These are phyloP conservation scores for Epizoanthus ramosus DNA, from an alignment of 92 coral and sea anemone species.

Conservation along the genomic window DNA sequence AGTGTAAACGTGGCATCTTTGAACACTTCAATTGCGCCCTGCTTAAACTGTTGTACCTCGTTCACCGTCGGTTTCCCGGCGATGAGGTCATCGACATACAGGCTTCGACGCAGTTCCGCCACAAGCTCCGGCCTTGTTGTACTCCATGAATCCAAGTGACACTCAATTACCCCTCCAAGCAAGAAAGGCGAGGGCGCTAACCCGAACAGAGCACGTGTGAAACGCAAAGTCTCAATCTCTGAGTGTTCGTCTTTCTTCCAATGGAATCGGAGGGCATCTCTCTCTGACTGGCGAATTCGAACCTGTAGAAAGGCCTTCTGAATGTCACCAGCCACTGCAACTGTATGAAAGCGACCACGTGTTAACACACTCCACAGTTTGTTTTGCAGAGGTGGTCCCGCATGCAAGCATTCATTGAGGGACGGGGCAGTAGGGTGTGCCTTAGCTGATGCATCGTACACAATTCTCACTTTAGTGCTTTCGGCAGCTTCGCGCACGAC, in stretches of 20 bases:
- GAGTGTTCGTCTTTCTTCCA: too few species aligned
- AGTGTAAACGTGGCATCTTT: conserved; percentile 14
- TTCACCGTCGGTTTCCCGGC: conserved; percentile 8
- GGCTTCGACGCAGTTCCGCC: background rate
- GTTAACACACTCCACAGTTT: conserved; percentile 40
- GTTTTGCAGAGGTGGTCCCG: conserved; percentile 44
- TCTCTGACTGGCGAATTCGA: too few species aligned
- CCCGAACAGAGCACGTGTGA: conserved; percentile 37
- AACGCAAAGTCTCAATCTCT: conserved; percentile 24
- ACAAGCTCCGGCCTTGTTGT: background rate
- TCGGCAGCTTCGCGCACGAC: conserved; percentile 25
- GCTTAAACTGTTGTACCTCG: conserved; percentile 16
- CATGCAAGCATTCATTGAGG: conserved; percentile 34
- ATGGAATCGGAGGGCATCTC: too few species aligned
- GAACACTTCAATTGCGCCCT: background rate
- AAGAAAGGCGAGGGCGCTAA: conserved; percentile 33
- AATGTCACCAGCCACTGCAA: too few species aligned
- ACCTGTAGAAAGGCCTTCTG: too few species aligned
- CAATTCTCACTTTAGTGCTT: conserved; percentile 39
- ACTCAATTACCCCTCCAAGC: too few species aligned
- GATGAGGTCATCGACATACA: conserved; percentile 29
- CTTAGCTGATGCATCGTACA: conserved; percentile 49
- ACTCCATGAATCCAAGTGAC: too few species aligned
- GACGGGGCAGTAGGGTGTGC: conserved; percentile 22
- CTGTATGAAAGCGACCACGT: conserved; percentile 11